Percentiles rank a stretch among this genome's conserved stretches.
Evolutionary conservation across 2,113 vertebrate species (phyloP).

Genomic region (Xenopus borealis): DNA sequence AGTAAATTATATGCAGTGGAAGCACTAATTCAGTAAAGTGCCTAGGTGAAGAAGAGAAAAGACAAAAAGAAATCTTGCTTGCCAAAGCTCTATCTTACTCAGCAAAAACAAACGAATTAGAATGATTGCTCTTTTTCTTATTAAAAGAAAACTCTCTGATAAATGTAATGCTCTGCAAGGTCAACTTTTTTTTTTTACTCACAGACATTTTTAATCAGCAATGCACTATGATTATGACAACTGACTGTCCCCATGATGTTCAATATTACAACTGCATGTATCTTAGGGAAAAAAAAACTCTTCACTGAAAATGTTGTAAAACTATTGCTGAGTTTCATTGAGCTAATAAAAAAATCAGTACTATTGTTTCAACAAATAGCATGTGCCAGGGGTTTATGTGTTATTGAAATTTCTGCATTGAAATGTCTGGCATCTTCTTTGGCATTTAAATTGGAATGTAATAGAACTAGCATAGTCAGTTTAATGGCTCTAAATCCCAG

Average conservation of each 20-base stretch:
- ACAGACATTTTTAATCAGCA: conserved; percentile 39
- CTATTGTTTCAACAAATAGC: no score
- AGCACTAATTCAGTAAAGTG: conserved; percentile 42
- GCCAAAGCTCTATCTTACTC: conserved; percentile 32
- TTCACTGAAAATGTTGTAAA: neutral
- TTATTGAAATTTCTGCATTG: no score
- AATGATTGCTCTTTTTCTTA: conserved; percentile 41
- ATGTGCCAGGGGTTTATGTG: no score
- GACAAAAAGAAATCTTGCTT: conserved; percentile 35
- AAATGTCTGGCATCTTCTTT: no score
- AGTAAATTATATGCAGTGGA: conserved; percentile 32
- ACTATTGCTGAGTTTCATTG: neutral
- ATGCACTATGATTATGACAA: conserved; percentile 30
- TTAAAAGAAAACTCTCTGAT: conserved; percentile 37
- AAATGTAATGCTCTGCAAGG: conserved; percentile 35
- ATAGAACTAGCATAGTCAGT: no score
- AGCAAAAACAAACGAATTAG: conserved; percentile 45
- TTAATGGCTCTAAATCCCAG: no score
- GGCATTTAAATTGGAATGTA: no score
- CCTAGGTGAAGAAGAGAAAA: conserved; percentile 42
- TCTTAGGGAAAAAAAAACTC: neutral
- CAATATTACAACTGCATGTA: neutral
- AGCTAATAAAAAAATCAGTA: neutral
- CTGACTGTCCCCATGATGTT: neutral
- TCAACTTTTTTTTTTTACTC: conserved; percentile 10